phyloP scores from a whole-genome alignment of 2,797 vertebrate species.

The Oryzias dopingdopingensis region DNA sequence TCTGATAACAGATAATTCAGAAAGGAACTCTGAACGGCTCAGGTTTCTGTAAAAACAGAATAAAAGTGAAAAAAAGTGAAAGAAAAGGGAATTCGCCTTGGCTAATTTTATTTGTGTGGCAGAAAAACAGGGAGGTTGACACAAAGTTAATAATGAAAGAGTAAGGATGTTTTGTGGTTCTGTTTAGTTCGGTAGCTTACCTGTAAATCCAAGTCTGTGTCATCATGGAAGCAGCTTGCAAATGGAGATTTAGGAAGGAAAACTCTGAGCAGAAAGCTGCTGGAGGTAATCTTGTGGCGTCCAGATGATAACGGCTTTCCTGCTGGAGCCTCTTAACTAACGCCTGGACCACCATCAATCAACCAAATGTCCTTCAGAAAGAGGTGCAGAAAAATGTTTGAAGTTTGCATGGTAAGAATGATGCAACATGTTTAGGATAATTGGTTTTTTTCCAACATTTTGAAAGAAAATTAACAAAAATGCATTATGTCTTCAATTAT shows the following conservation, averaged over 20 bases:
- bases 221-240: constrained; percentile 43
- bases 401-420: constrained; percentile 26
- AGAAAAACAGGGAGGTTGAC: constrained; percentile 16
- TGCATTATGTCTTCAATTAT: too few relatives aligned
- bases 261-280: constrained; percentile 62
- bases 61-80: constrained; percentile 10
- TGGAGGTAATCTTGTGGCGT: constrained; percentile 67
- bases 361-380: constrained; percentile 52
- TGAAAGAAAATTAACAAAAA: too few relatives aligned
- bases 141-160: constrained; percentile 27
- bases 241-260: constrained; percentile 57
- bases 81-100: too few relatives aligned
- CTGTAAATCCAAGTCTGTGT: constrained; percentile 13
- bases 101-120: too few relatives aligned
- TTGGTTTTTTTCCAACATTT: neutral
- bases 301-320: constrained; percentile 68
- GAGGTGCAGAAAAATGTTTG: constrained; percentile 1
- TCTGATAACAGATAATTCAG: neutral
- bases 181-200: constrained; percentile 14
- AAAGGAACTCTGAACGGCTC: neutral
- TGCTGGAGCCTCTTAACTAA: constrained; percentile 66
- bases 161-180: constrained; percentile 27
- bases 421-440: constrained; percentile 4
- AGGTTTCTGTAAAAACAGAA: neutral
- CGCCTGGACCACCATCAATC: constrained; percentile 66